Percentiles rank a stretch among this genome's conserved stretches.
These are phyloP conservation scores for Vicugna pacos DNA, from an alignment of 2,113 vertebrate genomes.

Conservation along the genomic window DNA sequence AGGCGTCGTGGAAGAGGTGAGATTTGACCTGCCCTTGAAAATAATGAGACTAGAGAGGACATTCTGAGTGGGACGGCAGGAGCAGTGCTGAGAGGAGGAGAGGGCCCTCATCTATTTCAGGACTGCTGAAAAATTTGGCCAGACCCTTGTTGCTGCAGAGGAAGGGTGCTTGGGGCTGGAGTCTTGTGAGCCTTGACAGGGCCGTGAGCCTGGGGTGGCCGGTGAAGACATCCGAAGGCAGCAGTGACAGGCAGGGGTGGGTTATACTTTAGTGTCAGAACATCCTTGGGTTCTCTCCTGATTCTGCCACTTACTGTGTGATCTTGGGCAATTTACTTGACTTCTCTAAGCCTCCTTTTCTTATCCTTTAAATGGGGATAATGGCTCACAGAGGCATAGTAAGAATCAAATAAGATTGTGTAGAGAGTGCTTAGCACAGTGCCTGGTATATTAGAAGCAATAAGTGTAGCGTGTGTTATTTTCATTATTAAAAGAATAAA, in stretches of 20 bases:
- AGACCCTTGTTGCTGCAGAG: background rate
- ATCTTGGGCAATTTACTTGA: too few relatives aligned
- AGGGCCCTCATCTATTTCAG: rapidly evolving
- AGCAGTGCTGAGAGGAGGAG: background rate
- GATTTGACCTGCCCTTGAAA: background rate
- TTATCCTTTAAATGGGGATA: background rate
- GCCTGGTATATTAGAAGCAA: background rate
- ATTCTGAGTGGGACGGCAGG: rapidly evolving
- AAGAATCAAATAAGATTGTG: background rate
- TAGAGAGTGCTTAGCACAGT: background rate
- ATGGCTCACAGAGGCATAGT: background rate
- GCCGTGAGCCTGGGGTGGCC: too few relatives aligned
- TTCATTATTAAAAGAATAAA: background rate
- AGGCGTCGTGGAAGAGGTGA: background rate
- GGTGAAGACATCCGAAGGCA: background rate
- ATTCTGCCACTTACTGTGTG: background rate
- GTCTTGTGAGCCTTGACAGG: rapidly evolving
- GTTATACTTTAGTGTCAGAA: background rate
- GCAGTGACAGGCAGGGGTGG: background rate
- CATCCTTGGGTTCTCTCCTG: background rate
- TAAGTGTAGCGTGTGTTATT: background rate
- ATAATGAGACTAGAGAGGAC: background rate
- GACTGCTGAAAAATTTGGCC: rapidly evolving
- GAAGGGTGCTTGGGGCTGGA: background rate
- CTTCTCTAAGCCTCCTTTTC: too few relatives aligned